These are phyloP conservation scores for Anhinga anhinga DNA, from an alignment of 2,113 vertebrate genomes.

Conservation along the genomic window DNA sequence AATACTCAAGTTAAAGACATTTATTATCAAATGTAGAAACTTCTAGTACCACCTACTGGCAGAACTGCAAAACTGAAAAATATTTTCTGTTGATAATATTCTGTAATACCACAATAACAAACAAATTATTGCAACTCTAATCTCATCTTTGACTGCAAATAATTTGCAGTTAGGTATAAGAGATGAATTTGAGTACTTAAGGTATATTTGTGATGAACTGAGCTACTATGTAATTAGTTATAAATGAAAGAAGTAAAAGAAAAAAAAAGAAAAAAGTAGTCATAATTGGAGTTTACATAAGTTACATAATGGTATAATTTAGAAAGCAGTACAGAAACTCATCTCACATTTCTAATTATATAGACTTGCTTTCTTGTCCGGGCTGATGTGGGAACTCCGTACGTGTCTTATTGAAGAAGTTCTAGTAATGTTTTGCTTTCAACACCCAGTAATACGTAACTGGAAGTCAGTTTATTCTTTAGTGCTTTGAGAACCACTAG, in stretches of 20 bases:
- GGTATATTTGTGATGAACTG: not conserved
- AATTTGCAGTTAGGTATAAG: not conserved
- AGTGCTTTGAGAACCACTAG: not conserved
- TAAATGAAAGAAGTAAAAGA: not conserved
- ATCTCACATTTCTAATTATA: not conserved
- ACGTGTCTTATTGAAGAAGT: not conserved
- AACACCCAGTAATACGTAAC: not conserved
- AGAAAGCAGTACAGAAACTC: not conserved
- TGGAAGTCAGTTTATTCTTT: not conserved
- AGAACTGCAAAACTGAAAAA: not conserved
- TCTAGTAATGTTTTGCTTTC: not conserved
- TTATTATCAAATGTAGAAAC: slow-evolving; percentile 25
- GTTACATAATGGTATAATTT: not conserved
- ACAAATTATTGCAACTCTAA: not conserved
- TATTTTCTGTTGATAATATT: not conserved
- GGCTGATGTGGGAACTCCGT: not conserved
- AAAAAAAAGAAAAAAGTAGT: not conserved
- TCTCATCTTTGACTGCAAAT: not conserved
- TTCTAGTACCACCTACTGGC: slow-evolving; percentile 58
- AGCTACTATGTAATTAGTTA: not conserved
- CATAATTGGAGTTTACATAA: not conserved
- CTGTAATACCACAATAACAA: not conserved
- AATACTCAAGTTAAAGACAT: not conserved
- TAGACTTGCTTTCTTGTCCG: not conserved
- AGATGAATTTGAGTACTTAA: not conserved